These are phyloP conservation scores for Chaetodon auriga DNA, from an alignment of 2,113 vertebrate species.

Conservation along the genomic window DNA sequence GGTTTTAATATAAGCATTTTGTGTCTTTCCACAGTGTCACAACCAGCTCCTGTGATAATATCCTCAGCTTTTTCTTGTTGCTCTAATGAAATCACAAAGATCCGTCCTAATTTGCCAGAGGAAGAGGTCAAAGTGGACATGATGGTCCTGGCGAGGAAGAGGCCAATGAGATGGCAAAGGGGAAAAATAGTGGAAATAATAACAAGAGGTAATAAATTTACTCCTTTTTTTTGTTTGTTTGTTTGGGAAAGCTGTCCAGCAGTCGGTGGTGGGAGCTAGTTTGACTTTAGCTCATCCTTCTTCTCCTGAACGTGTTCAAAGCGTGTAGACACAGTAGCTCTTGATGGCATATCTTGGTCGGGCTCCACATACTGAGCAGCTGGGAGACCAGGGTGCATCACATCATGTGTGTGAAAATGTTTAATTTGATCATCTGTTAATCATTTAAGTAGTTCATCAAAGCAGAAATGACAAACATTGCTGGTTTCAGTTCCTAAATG, in stretches of 20 bases:
- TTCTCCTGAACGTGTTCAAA: too few species aligned
- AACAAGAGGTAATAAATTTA: constrained; percentile 80
- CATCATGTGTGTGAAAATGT: too few species aligned
- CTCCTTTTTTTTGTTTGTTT: neutral
- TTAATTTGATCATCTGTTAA: neutral
- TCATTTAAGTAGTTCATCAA: neutral
- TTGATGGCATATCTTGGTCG: too few species aligned
- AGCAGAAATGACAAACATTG: neutral
- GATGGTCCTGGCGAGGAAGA: constrained; percentile 90
- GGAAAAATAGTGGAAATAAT: constrained; percentile 90
- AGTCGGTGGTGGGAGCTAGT: too few species aligned
- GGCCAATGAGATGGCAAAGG: constrained; percentile 90
- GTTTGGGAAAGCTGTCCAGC: too few species aligned
- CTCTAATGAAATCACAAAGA: constrained; percentile 32
- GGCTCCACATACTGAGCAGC: too few species aligned
- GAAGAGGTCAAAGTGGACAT: constrained; percentile 87
- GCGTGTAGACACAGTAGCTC: too few species aligned
- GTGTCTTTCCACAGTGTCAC: neutral
- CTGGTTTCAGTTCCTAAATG: neutral
- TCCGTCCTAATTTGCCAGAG: constrained; percentile 79
- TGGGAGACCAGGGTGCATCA: too few species aligned
- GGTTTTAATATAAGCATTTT: neutral
- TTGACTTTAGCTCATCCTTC: too few species aligned
- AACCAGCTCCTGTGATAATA: constrained; percentile 1
- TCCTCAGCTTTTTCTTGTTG: constrained; percentile 31